Conservation (phyloP, 2,113 vertebrate genomes). For the Burhinus oedicnemus region DNA sequence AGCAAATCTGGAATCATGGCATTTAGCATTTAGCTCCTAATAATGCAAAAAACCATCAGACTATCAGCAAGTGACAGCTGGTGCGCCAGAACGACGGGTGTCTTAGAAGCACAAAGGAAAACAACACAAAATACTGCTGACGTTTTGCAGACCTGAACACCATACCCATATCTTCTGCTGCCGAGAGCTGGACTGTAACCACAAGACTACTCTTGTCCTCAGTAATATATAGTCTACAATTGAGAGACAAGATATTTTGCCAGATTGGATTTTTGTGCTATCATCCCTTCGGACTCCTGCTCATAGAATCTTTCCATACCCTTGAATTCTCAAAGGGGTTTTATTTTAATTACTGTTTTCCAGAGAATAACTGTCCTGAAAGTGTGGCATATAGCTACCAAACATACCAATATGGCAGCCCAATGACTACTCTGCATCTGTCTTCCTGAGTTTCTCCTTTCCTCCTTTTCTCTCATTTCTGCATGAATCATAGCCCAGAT, state of each 20-base stretch:
- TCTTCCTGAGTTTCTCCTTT: neutral
- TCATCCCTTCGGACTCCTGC: neutral
- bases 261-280: neutral
- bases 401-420: neutral
- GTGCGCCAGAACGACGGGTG: neutral
- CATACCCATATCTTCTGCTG: neutral
- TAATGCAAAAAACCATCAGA: neutral
- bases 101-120: neutral
- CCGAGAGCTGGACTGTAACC: neutral
- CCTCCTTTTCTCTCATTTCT: neutral
- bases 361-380: neutral
- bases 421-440: neutral
- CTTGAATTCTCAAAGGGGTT: neutral
- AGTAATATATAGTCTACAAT: neutral
- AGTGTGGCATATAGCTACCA: neutral
- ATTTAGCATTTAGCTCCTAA: neutral
- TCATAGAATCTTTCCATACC: neutral
- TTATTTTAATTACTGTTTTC: neutral
- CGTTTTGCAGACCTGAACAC: neutral
- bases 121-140: neutral
- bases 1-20: neutral
- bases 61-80: conserved; percentile 20
- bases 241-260: neutral
- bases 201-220: neutral
- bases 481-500: neutral